A percentile compares a stretch with the other conserved stretches of the same genome.
Evolutionary conservation across 1,140 invertebrate genomes (phyloP).

Genomic region (Megalonaias nervosa): DNA sequence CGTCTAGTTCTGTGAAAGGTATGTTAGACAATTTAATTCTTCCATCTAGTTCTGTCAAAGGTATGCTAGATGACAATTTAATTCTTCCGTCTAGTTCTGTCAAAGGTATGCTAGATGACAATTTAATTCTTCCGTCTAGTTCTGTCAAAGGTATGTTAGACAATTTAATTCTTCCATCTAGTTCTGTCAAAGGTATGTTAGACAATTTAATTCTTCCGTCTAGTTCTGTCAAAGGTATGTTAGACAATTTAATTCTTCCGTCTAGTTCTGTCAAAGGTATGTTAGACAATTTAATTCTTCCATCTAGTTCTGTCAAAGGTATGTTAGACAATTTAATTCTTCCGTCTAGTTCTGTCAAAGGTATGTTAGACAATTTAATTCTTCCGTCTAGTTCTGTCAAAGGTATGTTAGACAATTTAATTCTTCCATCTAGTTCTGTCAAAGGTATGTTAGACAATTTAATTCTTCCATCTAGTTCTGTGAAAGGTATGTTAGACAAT

Average conservation of each 20-base stretch:
- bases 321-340: neutral
- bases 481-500: constrained; percentile 34
- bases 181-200: too few relatives aligned
- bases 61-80: constrained; percentile 19
- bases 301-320: constrained; percentile 45
- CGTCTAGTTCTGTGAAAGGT: constrained; percentile 45
- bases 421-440: too few relatives aligned
- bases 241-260: too few relatives aligned
- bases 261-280: too few relatives aligned
- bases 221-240: constrained; percentile 42
- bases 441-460: too few relatives aligned
- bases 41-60: neutral
- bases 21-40: neutral
- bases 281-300: too few relatives aligned
- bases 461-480: constrained; percentile 42
- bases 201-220: too few relatives aligned
- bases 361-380: too few relatives aligned
- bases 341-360: too few relatives aligned
- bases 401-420: constrained; percentile 26
- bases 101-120: too few relatives aligned
- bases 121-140: constrained; percentile 45
- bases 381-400: constrained; percentile 41
- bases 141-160: constrained; percentile 37
- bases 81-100: too few relatives aligned
- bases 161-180: too few relatives aligned